phyloP scores from a whole-genome alignment of 2,113 vertebrate species.

The Pachypanchax playfairii region DNA sequence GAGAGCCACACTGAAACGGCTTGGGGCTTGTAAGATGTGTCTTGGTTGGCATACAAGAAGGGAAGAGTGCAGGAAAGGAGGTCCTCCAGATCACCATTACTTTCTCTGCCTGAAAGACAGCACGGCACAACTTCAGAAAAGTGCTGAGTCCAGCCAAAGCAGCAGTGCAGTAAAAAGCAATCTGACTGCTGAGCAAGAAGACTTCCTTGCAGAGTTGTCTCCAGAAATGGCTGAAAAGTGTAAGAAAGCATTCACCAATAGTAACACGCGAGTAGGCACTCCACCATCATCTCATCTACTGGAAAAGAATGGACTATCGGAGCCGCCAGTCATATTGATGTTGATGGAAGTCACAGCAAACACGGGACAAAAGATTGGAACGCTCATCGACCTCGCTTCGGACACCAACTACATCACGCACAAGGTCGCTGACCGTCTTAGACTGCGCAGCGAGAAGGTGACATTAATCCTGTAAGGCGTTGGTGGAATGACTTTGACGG shows the following conservation, averaged over 20 bases:
- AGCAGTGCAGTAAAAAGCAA: background rate
- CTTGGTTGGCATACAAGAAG: background rate
- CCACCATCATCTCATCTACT: too few relatives aligned
- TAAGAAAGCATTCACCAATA: background rate
- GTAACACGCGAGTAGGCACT: too few relatives aligned
- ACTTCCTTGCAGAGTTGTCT: background rate
- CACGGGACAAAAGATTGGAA: background rate
- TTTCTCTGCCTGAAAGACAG: background rate
- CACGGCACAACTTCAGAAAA: too few relatives aligned
- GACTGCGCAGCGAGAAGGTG: background rate
- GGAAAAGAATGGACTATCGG: background rate
- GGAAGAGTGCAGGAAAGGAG: background rate
- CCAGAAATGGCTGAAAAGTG: background rate
- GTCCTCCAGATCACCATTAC: background rate
- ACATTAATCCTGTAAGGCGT: background rate
- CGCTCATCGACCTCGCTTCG: background rate
- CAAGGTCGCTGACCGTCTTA: background rate
- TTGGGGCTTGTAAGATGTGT: background rate
- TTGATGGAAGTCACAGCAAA: background rate
- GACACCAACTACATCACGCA: background rate
- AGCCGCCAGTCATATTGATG: background rate
- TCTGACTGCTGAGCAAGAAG: background rate
- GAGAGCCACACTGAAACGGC: background rate
- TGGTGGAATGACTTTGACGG: background rate
- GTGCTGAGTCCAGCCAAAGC: background rate